Evolutionary conservation across 92 coral and sea anemone genomes (phyloP), one percentile per base, ranked within the genome.

Genomic region (Parazoanthus darwini): DNA sequence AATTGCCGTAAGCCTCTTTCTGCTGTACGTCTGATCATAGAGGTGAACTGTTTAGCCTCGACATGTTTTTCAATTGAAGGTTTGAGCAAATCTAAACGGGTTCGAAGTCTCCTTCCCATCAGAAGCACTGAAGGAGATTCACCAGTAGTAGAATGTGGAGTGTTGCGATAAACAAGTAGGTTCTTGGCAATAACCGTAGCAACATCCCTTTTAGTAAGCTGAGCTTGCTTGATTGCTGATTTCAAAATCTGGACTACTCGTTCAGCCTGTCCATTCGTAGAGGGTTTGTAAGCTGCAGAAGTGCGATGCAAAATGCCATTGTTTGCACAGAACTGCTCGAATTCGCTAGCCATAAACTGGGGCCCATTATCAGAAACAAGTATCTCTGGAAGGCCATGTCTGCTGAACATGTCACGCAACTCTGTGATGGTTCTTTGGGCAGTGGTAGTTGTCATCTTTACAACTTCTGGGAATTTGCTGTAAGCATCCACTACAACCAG

Each of bases 381-480:
- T 3, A 84, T 89, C 77, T 91, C 92, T 6, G 94, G 92, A 42
- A 91, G 80, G 7, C 94, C 96, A 58, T 91, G 90, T 80, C 91
- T 80, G 73, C 91, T 91, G 85, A 77, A 91, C 14, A 80, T 90
- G 70, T 90, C 89, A 74, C 92, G 80, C 22, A 91, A 78, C 1
- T 42, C 91, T 9, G 85, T 78, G 20, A 92, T 54, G 13, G 94
- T 94, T 3, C 92, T 81, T 51, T 59, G 42, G 54, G 85, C 72
- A 9, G 93, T 90, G 1, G 94, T 93, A 85, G 39, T 90, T 5
- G 65, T n/a, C 92, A 90, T 93, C 67, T 94, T 86, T 15, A 88
- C 93, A 1, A 91, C 91, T 67, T 91, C 90, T 63, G 94, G 94
- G 85, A 74, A 89, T 82, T 93, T 89, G 72, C 91, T 92, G 83